Evolutionary conservation across 2,888 invertebrate species (phyloP), one percentile per base, ranked within the genome.

Genomic region (Nezara viridula): DNA sequence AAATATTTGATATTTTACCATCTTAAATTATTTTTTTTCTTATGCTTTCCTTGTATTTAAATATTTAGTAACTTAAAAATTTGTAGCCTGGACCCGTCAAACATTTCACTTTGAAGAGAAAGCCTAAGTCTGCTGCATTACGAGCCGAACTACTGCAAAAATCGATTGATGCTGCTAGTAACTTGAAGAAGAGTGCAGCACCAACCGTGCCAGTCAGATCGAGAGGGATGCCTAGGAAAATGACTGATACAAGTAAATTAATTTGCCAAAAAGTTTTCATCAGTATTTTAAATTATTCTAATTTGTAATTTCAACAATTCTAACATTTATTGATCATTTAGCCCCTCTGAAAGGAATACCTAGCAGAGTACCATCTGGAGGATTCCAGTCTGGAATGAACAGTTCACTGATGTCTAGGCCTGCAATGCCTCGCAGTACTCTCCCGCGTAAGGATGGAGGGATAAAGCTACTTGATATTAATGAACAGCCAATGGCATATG

Each of bases 401-500:
- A 91, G 94, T 92, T 91, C 92, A 90, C 92, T 94, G 7, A 94
- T 91, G 44, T 91, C 91, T 37, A 90, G 92, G 66, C 91, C 95
- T 21, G 94, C 95, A 87, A 92, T 95, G 89, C 94, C 94, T 85
- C 94, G 96, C 90, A 95, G 95, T 50, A 95, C 95, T 52, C 96
- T 94, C 88, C 96, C 94, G 89, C 95, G 95, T 91, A 98, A 95
- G 94, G 98, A 97, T 92, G 96, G 98, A 88, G 98, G 98, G 90
- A 98, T 98, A 91, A 99, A 99, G 93, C 94, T 99, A 86, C 94
- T 99, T 66, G 98, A 98, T 92, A 98, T 99, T 92, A 96, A 96
- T 6, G 98, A 99, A 92, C 98, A 98, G 92, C 98, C 98, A 0
- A 93, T 97, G 50, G 97, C 97, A 19, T 96, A 95, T 93, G 96